Evolutionary conservation across 2,888 invertebrate species (phyloP).

Genomic region (Amitus sp.): DNA sequence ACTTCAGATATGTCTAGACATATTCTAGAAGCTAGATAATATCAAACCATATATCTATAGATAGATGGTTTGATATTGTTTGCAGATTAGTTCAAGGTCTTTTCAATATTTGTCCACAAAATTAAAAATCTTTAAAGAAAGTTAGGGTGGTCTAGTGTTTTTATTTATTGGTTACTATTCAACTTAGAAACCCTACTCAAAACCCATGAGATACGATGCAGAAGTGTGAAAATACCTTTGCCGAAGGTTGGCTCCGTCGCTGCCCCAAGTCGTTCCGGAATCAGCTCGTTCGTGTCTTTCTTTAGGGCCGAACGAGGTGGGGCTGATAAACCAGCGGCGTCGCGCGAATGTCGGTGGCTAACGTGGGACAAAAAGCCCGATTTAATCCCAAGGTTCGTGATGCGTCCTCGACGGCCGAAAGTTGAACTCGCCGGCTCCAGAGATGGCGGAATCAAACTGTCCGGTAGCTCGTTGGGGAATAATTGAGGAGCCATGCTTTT

Average conservation of each 20-base stretch:
- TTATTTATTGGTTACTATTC: no score
- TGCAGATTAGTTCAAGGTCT: no score
- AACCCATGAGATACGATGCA: no score
- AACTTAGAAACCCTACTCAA: no score
- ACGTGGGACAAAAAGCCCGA: slow-evolving; percentile 87
- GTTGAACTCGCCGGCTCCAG: slow-evolving; percentile 74
- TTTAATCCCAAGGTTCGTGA: slow-evolving; percentile 78
- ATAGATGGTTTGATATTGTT: no score
- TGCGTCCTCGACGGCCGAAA: slow-evolving; percentile 61
- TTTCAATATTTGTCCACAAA: no score
- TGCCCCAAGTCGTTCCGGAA: slow-evolving; percentile 80
- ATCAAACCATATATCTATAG: no score
- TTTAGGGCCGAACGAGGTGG: slow-evolving; percentile 84
- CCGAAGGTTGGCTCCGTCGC: slow-evolving; percentile 92
- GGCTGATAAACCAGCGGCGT: slow-evolving; percentile 79
- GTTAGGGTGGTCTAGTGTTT: no score
- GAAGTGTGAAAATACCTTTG: slow-evolving; percentile 72
- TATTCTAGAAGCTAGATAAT: no score
- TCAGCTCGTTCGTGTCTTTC: slow-evolving; percentile 80
- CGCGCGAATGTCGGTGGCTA: slow-evolving; percentile 80
- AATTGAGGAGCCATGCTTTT: slow-evolving; percentile 89
- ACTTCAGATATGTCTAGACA: no score
- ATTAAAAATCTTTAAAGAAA: no score
- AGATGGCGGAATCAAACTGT: slow-evolving; percentile 76
- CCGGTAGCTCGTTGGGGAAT: slow-evolving; percentile 76